Conservation (phyloP, 2,888 invertebrate genomes). For the Papilio gigon region DNA sequence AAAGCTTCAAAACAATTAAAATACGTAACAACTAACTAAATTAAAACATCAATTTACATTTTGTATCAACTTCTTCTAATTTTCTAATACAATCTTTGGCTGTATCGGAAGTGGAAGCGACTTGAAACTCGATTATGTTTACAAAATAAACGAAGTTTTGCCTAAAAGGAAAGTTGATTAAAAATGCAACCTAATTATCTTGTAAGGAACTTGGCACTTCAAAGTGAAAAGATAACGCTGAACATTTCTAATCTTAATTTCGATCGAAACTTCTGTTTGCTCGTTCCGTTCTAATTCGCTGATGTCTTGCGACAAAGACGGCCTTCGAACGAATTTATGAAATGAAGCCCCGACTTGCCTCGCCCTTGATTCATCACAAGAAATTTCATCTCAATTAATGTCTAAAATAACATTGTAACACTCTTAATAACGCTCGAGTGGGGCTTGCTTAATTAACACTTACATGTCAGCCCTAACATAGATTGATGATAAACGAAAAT, state of each 20-base stretch:
- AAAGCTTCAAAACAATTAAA: no score
- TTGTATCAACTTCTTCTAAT: neutral
- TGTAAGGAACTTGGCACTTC: slow-evolving; percentile 60
- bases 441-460: slow-evolving; percentile 82
- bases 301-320: slow-evolving; percentile 64
- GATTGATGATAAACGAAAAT: slow-evolving; percentile 83
- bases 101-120: neutral
- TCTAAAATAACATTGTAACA: slow-evolving; percentile 82
- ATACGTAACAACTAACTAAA: no score
- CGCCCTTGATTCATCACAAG: slow-evolving; percentile 71
- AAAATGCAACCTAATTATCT: slow-evolving; percentile 54
- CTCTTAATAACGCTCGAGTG: slow-evolving; percentile 82
- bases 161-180: slow-evolving; percentile 28
- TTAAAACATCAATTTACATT: neutral
- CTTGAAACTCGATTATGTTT: slow-evolving; percentile 18
- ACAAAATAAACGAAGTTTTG: slow-evolving; percentile 18
- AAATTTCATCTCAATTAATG: slow-evolving; percentile 82
- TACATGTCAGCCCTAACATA: slow-evolving; percentile 82
- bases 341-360: slow-evolving; percentile 56
- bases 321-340: slow-evolving; percentile 71
- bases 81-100: neutral
- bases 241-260: slow-evolving; percentile 70
- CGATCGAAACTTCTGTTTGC: slow-evolving; percentile 74
- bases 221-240: slow-evolving; percentile 69
- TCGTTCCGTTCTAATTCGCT: slow-evolving; percentile 62